These are phyloP conservation scores for Pyrrhura leucotis DNA, from an alignment of 2,797 vertebrate species.

Conservation along the genomic window DNA sequence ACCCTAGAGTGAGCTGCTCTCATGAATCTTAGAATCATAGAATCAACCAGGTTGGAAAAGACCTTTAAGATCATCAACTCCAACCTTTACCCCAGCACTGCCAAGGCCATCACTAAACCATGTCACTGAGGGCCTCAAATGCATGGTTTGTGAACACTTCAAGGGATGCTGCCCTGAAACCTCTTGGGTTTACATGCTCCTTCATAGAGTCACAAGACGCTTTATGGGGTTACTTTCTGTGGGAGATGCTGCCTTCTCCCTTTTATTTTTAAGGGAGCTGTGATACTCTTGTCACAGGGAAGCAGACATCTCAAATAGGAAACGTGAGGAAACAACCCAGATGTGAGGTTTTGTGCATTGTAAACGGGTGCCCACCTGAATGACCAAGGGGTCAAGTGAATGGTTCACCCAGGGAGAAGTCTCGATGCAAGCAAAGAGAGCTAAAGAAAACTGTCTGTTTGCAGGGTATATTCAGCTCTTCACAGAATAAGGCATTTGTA, in stretches of 20 bases:
- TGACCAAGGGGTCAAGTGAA: not conserved
- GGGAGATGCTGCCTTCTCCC: not conserved
- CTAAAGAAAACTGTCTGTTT: not conserved
- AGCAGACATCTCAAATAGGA: not conserved
- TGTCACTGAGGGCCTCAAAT: not conserved
- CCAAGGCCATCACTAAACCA: not conserved
- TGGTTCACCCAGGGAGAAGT: not conserved
- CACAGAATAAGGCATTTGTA: not conserved
- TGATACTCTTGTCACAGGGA: not conserved
- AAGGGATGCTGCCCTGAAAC: not conserved
- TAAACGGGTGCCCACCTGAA: not conserved
- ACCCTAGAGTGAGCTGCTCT: not conserved
- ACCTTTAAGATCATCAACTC: not conserved
- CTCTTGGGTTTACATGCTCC: not conserved
- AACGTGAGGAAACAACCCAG: not conserved
- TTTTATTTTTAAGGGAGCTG: not conserved
- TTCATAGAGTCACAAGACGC: not conserved
- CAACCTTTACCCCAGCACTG: not conserved
- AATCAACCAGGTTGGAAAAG: not conserved
- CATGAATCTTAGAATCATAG: not conserved
- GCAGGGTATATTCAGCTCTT: not conserved
- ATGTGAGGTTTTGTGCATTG: not conserved
- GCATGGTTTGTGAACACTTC: not conserved
- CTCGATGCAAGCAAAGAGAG: not conserved
- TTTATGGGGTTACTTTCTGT: not conserved